phyloP scores from a whole-genome alignment of 2,888 invertebrate genomes.

The Sesia apiformis region DNA sequence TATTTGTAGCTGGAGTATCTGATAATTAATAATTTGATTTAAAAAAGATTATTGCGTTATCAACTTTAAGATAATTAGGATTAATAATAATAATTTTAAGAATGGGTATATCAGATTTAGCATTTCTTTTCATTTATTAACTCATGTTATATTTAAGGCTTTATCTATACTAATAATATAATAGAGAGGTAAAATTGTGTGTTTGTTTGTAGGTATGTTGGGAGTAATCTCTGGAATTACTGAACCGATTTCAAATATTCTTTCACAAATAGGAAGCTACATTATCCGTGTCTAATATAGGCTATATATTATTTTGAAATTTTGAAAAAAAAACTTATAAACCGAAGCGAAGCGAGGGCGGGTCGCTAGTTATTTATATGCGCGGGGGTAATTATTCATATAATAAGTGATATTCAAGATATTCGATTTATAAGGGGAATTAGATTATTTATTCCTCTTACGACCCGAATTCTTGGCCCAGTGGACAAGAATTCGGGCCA shows the following conservation, averaged over 20 bases:
- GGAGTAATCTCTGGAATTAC: too few species aligned
- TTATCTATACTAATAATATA: too few species aligned
- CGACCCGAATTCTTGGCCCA: too few species aligned
- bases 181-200: too few species aligned
- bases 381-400: constrained; percentile 81
- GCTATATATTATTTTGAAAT: too few species aligned
- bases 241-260: too few species aligned
- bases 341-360: too few species aligned
- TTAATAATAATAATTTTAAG: constrained; percentile 80
- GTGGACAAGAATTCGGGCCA: too few species aligned
- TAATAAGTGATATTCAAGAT: constrained; percentile 77
- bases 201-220: too few species aligned
- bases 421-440: constrained; percentile 76
- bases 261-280: too few species aligned
- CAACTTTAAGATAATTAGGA: constrained; percentile 83
- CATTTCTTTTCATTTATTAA: constrained; percentile 83
- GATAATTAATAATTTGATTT: constrained; percentile 80
- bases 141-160: constrained; percentile 85
- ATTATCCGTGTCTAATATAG: too few species aligned
- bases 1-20: constrained; percentile 75
- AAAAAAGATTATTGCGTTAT: constrained; percentile 86
- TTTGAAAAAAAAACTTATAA: too few species aligned
- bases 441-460: constrained; percentile 63
- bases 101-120: constrained; percentile 67
- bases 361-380: constrained; percentile 79